Base-by-base conservation (phyloP, 2,888 invertebrate genomes). In the Theretra japonica region DNA sequence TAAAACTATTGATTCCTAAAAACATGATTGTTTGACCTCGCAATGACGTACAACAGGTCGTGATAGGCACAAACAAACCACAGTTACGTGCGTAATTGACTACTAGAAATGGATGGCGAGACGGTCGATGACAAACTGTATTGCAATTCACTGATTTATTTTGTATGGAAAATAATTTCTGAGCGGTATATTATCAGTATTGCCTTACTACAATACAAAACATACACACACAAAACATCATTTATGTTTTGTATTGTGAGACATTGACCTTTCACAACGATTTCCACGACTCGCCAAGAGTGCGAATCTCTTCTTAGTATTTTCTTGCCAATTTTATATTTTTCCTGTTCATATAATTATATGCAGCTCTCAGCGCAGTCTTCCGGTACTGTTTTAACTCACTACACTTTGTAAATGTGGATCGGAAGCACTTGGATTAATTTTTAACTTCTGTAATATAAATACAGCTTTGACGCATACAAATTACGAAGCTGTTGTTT, bases 1-100 rank as follows among this genome's bases (percentile, higher is more conserved):
- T 17, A 65, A 48, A 48, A 11, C 17, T 21, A 62, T 21, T 62
- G 62, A 21, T 62, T 62, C 21, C 15, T 62, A 62, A 41, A 41
- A 58, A 25, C 8, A 41, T 33, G 41, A 65, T 65, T 41, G 65
- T 41, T 17, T 23, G 17, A 65, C 65, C 65, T 65, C 41, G 41
- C 11, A 65, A 17, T 65, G 65, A 56, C 68, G 53, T 65, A 70
- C 33, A 53, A 53, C 53, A 72, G 68, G 71, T 58, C 41, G 33
- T 68, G 33, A 53, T 58, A 60, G 57, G 53, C 60, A 58, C 69
- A 69, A 58, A 50, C 6, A 28, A 57, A 41, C 59, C 60, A 70
- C 68, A 60, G 70, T 68, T 58, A 41, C 30, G 30, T 70, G 65
- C 28, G 71, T 72, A 62, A 75, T 58, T 65, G 65, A 23, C 48